A percentile compares a stretch with the other conserved stretches of the same genome.
phyloP scores from a whole-genome alignment of 1,140 invertebrate species.

The Drosophila tropicalis region DNA sequence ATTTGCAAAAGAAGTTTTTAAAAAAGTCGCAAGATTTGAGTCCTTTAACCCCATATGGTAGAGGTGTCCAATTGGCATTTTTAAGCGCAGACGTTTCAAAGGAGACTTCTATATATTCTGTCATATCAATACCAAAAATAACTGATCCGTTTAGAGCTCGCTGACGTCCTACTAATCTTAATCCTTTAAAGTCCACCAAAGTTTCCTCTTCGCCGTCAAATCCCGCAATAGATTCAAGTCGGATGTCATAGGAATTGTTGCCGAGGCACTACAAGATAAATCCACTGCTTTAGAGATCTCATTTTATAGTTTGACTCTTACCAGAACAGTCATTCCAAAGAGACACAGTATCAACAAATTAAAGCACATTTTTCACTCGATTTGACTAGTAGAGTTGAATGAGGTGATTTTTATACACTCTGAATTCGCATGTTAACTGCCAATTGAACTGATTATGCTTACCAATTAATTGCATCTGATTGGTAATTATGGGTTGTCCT shows the following conservation, averaged over 20 bases:
- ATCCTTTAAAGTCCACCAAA: neutral
- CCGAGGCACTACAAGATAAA: neutral
- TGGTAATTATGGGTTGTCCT: neutral
- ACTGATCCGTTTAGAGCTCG: neutral
- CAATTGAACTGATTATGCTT: neutral
- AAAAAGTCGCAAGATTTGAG: neutral
- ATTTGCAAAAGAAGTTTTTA: neutral
- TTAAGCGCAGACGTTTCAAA: no score
- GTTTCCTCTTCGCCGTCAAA: neutral
- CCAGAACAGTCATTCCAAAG: neutral
- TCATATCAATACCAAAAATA: neutral
- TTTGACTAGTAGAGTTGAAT: no score
- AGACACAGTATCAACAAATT: neutral
- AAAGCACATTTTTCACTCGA: no score
- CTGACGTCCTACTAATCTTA: constrained; percentile 2
- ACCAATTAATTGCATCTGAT: neutral
- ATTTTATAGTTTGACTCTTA: neutral
- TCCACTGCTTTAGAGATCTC: neutral
- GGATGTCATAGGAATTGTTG: neutral
- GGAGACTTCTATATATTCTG: neutral
- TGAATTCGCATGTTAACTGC: neutral
- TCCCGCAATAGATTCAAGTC: neutral
- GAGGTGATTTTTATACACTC: no score
- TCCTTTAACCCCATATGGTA: neutral
- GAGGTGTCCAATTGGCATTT: neutral